Evolutionary conservation across 2,888 invertebrate genomes (phyloP).

Genomic region (Trichopria drosophilae): DNA sequence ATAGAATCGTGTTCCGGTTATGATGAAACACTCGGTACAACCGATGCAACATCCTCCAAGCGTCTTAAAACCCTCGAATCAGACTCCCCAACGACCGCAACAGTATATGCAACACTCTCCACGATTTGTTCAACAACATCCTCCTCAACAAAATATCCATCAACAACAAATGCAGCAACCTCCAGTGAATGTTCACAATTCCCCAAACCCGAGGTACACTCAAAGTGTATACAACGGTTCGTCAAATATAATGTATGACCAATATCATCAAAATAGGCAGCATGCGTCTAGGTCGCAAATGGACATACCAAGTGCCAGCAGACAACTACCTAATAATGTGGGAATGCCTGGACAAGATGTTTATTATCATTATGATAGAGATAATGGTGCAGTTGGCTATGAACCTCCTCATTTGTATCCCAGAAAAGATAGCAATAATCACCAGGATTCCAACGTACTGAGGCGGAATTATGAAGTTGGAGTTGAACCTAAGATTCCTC

Average conservation of each 20-base stretch:
- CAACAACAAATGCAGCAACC: slow-evolving; percentile 58
- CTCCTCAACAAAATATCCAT: slow-evolving; percentile 59
- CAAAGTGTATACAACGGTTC: too few relatives aligned
- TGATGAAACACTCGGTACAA: too few relatives aligned
- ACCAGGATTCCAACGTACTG: slow-evolving; percentile 49
- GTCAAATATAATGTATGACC: slow-evolving; percentile 50
- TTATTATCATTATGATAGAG: slow-evolving; percentile 52
- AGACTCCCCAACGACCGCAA: slow-evolving; percentile 49
- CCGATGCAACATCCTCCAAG: too few relatives aligned
- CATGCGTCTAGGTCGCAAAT: slow-evolving; percentile 53
- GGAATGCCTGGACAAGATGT: slow-evolving; percentile 49
- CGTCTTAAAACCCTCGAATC: slow-evolving; percentile 39
- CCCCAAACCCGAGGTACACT: too few relatives aligned
- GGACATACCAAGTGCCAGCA: slow-evolving; percentile 53
- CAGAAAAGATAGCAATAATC: slow-evolving; percentile 46
- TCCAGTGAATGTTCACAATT: slow-evolving; percentile 57
- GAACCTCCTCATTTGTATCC: slow-evolving; percentile 52
- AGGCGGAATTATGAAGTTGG: slow-evolving; percentile 47
- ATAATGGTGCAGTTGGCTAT: slow-evolving; percentile 38
- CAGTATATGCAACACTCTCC: slow-evolving; percentile 50
- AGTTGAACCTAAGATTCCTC: slow-evolving; percentile 65
- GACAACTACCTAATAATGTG: slow-evolving; percentile 46
- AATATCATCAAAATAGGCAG: slow-evolving; percentile 50
- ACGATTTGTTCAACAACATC: slow-evolving; percentile 51
- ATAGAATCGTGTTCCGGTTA: too few relatives aligned